phyloP scores from a whole-genome alignment of 2,888 invertebrate species.

The Thereva unica region DNA sequence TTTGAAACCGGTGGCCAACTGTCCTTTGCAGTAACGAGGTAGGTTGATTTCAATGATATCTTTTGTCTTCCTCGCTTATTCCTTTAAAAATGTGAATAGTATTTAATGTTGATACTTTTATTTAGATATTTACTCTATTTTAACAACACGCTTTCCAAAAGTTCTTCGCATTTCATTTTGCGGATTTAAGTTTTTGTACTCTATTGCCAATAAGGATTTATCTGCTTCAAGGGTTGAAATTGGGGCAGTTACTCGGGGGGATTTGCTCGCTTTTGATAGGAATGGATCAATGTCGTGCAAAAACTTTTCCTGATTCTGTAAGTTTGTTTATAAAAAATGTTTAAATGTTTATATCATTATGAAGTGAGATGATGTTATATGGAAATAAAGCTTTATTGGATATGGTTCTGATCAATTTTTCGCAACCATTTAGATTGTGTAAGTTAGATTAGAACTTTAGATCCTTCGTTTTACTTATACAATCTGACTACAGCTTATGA shows the following conservation, averaged over 20 bases:
- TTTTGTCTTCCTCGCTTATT: conserved; percentile 63
- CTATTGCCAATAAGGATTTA: conserved; percentile 66
- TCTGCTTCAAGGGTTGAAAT: conserved; percentile 65
- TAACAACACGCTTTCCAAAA: conserved; percentile 78
- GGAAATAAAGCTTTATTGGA: no score
- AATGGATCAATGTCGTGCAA: conserved; percentile 53
- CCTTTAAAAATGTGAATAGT: conserved; percentile 56
- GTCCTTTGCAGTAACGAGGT: conserved; percentile 71
- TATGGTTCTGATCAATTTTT: no score
- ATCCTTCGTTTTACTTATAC: no score
- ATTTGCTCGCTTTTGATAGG: conserved; percentile 48
- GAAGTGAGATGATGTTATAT: no score
- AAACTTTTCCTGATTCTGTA: conserved; percentile 50
- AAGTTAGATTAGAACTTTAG: no score
- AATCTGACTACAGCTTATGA: no score
- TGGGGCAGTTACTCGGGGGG: conserved; percentile 21
- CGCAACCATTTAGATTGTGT: no score
- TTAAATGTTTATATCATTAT: no score
- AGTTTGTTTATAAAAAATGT: neutral
- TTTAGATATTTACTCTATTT: conserved; percentile 61
- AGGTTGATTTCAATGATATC: conserved; percentile 66
- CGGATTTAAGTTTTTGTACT: conserved; percentile 74
- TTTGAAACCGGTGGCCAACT: conserved; percentile 73
- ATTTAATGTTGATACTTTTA: neutral
- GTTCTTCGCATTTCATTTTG: conserved; percentile 80